phyloP scores from a whole-genome alignment of 2,888 invertebrate genomes.

The Macrosiphum euphorbiae region DNA sequence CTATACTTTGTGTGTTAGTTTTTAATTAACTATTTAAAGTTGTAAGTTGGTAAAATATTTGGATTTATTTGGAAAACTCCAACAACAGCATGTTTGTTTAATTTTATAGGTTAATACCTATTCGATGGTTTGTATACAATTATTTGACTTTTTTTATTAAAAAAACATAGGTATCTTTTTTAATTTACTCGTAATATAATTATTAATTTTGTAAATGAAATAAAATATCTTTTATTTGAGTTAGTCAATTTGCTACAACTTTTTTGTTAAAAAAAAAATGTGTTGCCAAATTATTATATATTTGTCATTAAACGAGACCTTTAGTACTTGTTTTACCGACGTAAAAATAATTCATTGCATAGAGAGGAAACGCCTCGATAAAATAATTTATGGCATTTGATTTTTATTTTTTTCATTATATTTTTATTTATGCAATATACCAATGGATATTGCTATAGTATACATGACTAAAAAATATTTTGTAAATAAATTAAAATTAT shows the following conservation, averaged over 20 bases:
- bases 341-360: slow-evolving; percentile 18
- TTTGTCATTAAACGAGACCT: not conserved
- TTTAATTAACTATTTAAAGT: not conserved
- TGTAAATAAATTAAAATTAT: not conserved
- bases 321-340: not conserved
- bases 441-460: not conserved
- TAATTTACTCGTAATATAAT: not conserved
- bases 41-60: not conserved
- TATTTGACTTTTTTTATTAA: not conserved
- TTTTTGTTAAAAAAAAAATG: not conserved
- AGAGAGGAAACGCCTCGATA: slow-evolving; percentile 13
- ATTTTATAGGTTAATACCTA: not conserved
- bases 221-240: not conserved
- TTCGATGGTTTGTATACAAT: not conserved
- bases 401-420: not conserved
- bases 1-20: not conserved
- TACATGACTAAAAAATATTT: not conserved
- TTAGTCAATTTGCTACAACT: not conserved
- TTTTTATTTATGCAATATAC: not conserved
- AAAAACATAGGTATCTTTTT: not conserved
- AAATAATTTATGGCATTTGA: slow-evolving; percentile 4
- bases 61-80: not conserved
- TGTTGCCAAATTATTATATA: not conserved
- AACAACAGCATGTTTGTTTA: not conserved
- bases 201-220: not conserved